phyloP scores from a whole-genome alignment of 2,888 invertebrate genomes.

The Cosmorhoe ocellata region DNA sequence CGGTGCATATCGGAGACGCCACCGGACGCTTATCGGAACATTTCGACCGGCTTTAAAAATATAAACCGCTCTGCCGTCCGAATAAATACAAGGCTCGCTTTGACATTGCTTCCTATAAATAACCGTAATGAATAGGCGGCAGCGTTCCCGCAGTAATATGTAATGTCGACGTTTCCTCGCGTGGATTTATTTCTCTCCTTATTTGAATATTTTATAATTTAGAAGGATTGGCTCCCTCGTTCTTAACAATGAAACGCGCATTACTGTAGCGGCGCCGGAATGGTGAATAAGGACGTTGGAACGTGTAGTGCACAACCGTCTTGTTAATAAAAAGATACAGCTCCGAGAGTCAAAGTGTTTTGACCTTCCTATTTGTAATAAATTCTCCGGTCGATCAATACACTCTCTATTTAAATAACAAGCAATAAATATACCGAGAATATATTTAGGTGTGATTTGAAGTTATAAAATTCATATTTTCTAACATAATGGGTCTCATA shows the following conservation, averaged over 20 bases:
- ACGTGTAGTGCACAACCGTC: slow-evolving; percentile 7
- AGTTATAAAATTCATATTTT: slow-evolving; percentile 12
- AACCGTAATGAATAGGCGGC: slow-evolving; percentile 78
- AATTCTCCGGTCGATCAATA: slow-evolving; percentile 19
- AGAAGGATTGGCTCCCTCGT: slow-evolving; percentile 56
- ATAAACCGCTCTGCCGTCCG: slow-evolving; percentile 71
- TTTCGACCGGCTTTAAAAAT: slow-evolving; percentile 76
- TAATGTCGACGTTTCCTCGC: slow-evolving; percentile 74
- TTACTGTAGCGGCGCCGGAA: slow-evolving; percentile 24
- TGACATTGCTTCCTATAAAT: slow-evolving; percentile 79
- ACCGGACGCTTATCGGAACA: slow-evolving; percentile 72
- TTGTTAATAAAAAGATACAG: slow-evolving; percentile 24
- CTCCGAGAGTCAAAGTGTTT: slow-evolving; percentile 10
- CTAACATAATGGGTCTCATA: slow-evolving; percentile 17
- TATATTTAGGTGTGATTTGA: slow-evolving; percentile 2
- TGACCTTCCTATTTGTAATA: slow-evolving; percentile 29
- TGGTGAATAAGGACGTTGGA: slow-evolving; percentile 26
- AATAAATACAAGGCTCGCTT: slow-evolving; percentile 75
- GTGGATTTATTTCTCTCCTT: slow-evolving; percentile 71
- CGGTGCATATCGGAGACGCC: slow-evolving; percentile 49
- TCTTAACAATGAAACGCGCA: slow-evolving; percentile 46
- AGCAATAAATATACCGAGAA: slow-evolving; percentile 10
- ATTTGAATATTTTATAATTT: slow-evolving; percentile 75
- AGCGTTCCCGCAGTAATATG: slow-evolving; percentile 72
- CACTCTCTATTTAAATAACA: slow-evolving; percentile 25